Evolutionary conservation across 1,140 invertebrate species (phyloP), one percentile per base, ranked within the genome.

Genomic region (Aphelinus atriplicis): DNA sequence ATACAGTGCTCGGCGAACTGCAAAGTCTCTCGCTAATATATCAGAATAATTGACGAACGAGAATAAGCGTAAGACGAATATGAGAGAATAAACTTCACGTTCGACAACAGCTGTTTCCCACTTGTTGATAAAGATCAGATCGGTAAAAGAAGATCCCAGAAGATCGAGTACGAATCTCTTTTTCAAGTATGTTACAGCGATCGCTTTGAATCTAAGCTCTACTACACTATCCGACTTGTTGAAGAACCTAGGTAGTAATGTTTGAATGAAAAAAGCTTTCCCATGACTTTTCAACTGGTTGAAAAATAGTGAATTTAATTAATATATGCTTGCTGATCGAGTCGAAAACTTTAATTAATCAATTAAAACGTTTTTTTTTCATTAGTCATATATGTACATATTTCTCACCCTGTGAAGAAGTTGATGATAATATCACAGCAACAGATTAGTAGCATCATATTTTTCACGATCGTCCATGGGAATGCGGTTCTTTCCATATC

Each of bases 361-460:
- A 76, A 26, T 6, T 86, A 47, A 0, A 84, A 2, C 46, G 66
- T 48, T 74, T 86, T 85, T 71, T 87, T 87, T 0, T 78, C n/a
- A 62, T 78, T 9, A 1, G 71, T 77, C 84, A 26, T 26, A 26
- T 0, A 53, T 4, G 51, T 53, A 53, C 4, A 53, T 53, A 53
- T 53, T 53, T 53, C 51, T 53, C 51, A 85, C 85, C 85, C 85
- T 1, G 86, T 87, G 5, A 67, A 73, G n/a, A 82, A 82, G 73
- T 86, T 87, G 50, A 87, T n/a, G 7, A 84, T 1, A 68, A 88
- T 78, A 69, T 88, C 86, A 9, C 65, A 26, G 61, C 79, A 84
- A 50, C 78, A 82, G 1, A 84, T 47, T 1, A 76, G 9, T 6
- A 86, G 48, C 0, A 84, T 1, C 47, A 66, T 48, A 76, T 85